phyloP scores from a whole-genome alignment of 1,140 invertebrate species.

The Probaryconus sp. region DNA sequence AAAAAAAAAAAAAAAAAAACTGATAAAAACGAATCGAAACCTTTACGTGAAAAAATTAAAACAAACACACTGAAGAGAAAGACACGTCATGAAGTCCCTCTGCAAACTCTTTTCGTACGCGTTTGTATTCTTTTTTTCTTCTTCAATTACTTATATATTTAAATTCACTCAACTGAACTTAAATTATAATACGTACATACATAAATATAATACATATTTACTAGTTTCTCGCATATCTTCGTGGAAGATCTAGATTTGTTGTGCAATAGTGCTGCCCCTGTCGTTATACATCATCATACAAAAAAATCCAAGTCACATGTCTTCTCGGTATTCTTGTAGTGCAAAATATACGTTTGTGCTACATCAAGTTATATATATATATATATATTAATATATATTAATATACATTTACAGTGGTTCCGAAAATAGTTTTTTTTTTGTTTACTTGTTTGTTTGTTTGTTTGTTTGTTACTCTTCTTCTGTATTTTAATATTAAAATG shows the following conservation, averaged over 20 bases:
- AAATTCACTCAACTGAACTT: slow-evolving; percentile 51
- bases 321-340: slow-evolving; percentile 17
- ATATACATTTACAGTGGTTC: slow-evolving; percentile 40
- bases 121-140: slow-evolving; percentile 8
- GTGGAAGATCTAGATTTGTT: slow-evolving; percentile 59
- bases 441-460: slow-evolving; percentile 21
- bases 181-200: slow-evolving; percentile 68
- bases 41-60: slow-evolving; percentile 7
- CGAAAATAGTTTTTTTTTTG: slow-evolving; percentile 37
- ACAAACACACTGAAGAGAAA: slow-evolving; percentile 25
- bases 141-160: slow-evolving; percentile 20
- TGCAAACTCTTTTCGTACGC: not conserved
- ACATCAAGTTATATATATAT: slow-evolving; percentile 28
- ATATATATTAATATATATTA: not conserved
- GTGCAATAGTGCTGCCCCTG: slow-evolving; percentile 54
- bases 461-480: slow-evolving; percentile 4
- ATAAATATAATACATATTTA: slow-evolving; percentile 68
- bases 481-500: slow-evolving; percentile 41
- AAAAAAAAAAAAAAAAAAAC: slow-evolving; percentile 5
- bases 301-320: slow-evolving; percentile 42
- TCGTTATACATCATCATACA: slow-evolving; percentile 35
- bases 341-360: slow-evolving; percentile 50
- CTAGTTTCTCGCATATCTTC: slow-evolving; percentile 44
- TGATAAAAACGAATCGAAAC: slow-evolving; percentile 24
- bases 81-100: slow-evolving; percentile 5